Evolutionary conservation across 2,113 vertebrate genomes (phyloP), one percentile per base, ranked within the genome.

Genomic region (Galemys pyrenaicus): DNA sequence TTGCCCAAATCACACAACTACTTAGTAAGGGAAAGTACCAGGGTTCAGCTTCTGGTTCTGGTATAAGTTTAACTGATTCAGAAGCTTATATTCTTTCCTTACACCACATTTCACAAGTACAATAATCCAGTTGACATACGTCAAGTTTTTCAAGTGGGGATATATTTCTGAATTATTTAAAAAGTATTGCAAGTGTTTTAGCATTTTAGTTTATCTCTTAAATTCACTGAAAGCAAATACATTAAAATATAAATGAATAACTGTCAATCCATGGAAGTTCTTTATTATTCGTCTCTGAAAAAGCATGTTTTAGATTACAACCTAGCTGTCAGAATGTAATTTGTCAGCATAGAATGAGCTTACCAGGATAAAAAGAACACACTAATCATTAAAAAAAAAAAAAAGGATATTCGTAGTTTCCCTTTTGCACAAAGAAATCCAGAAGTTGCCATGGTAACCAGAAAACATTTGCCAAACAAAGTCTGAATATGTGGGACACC

Each of bases 381-480:
- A 92, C 89, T 87, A 93, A 95, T 89, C 89, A 84, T 75, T 60
- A 60, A 60, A 28, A 26, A 26, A 46, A 74, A 65, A 13, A 78
- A 51, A 70, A 81, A 62, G 3, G 12, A 96, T 46, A 60, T 97
- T 95, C 83, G 94, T 70, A 91, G 86, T 96, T 97, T 97, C 95
- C 89, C 85, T 96, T 95, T 97, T 95, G 94, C 77, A 92, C 79
- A 86, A 86, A 95, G 75, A 96, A 83, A 86, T 89, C 91, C 94
- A 94, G 88, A 94, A 91, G 96, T 96, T 95, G 68, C 82, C 77
- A 30, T 95, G 64, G 97, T 81, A 97, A 97, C 96, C 54, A 92
- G 83, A 94, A 98, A 97, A 98, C 96, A 97, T 96, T 96, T 97
- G 91, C 96, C 94, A 97, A 98, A 97, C 96, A 97, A 93, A 97